phyloP scores from a whole-genome alignment of 1,140 invertebrate species.

The Archivesica marissinica region DNA sequence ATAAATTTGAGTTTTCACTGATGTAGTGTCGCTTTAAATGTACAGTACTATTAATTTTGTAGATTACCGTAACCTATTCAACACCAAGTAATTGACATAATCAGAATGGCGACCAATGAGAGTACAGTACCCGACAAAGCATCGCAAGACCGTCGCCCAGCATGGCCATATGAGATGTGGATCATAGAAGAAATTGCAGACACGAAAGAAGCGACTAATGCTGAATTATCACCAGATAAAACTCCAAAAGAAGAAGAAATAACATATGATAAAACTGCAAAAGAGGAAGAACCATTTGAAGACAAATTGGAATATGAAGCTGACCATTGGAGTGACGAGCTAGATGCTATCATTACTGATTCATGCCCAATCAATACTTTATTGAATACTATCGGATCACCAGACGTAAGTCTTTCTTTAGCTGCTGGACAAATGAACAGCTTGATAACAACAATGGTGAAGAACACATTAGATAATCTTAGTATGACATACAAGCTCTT shows the following conservation, averaged over 20 bases:
- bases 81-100: no score
- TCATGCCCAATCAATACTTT: not conserved
- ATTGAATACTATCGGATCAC: not conserved
- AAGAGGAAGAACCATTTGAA: not conserved
- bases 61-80: no score
- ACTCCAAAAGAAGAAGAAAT: not conserved
- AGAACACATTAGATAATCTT: not conserved
- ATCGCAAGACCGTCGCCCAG: not conserved
- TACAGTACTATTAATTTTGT: no score
- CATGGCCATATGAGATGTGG: conserved; percentile 5
- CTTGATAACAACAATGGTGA: not conserved
- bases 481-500: not conserved
- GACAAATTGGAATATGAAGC: not conserved
- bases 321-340: not conserved
- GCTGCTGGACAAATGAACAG: not conserved
- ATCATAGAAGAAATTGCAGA: not conserved
- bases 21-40: no score
- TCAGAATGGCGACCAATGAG: not conserved
- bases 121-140: no score
- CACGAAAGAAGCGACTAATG: not conserved
- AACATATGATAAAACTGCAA: not conserved
- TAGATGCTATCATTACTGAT: not conserved
- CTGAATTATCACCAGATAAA: not conserved
- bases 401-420: not conserved
- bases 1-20: no score